A percentile compares a stretch with the other conserved stretches of the same genome.
These are phyloP conservation scores for Staurois parvus DNA, from an alignment of 2,797 vertebrate species.

Conservation along the genomic window DNA sequence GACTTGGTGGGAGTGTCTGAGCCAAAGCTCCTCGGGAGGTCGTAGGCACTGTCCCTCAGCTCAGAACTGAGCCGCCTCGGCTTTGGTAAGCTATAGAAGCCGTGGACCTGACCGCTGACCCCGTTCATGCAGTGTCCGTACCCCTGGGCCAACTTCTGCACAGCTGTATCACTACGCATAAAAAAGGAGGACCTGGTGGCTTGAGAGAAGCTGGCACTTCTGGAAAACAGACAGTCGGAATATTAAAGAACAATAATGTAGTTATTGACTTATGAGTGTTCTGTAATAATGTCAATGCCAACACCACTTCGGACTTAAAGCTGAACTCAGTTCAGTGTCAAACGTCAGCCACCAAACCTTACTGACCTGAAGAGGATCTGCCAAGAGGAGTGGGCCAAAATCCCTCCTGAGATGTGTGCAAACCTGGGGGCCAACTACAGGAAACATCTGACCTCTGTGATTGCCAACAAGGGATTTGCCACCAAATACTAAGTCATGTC, in stretches of 20 bases:
- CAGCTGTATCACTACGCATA: conserved; percentile 86
- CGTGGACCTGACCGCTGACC: conserved; percentile 86
- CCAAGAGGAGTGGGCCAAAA: too few relatives aligned
- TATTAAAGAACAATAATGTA: neutral
- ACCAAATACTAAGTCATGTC: too few relatives aligned
- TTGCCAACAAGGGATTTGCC: too few relatives aligned
- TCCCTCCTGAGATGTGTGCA: too few relatives aligned
- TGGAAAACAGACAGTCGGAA: conserved; percentile 62
- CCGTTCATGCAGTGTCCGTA: conserved; percentile 91
- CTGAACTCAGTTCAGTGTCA: too few relatives aligned
- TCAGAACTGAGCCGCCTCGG: conserved; percentile 82
- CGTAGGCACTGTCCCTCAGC: conserved; percentile 87
- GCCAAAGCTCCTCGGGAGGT: conserved; percentile 86
- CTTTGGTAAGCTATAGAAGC: conserved; percentile 96
- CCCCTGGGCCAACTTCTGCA: conserved; percentile 91
- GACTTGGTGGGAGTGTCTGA: conserved; percentile 80
- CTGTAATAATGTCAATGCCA: too few relatives aligned
- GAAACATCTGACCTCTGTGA: too few relatives aligned
- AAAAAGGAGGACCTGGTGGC: conserved; percentile 86
- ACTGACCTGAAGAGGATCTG: too few relatives aligned
- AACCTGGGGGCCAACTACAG: too few relatives aligned
- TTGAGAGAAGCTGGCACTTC: conserved; percentile 98
- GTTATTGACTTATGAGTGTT: too few relatives aligned
- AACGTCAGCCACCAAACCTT: too few relatives aligned
- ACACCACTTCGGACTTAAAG: too few relatives aligned